Conservation (phyloP, 2,797 vertebrate genomes). For the Enteromius radiatus region DNA sequence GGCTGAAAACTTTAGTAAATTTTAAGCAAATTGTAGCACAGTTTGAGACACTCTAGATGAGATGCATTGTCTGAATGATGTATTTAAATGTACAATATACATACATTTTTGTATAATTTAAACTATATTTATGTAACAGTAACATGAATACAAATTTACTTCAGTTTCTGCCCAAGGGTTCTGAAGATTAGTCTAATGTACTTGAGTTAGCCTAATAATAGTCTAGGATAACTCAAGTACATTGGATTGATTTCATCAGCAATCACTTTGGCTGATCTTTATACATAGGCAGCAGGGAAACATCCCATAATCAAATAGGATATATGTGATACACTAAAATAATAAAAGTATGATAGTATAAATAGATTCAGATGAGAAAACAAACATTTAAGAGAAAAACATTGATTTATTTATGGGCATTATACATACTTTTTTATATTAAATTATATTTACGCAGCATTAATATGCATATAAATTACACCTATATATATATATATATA, state of each 20-base stretch:
- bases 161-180: not conserved
- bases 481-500: not conserved
- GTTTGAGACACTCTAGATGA: not conserved
- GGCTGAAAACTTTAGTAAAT: not conserved
- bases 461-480: not conserved
- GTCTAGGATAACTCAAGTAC: no score
- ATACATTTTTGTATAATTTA: not conserved
- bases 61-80: not conserved
- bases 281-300: no score
- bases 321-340: not conserved
- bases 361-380: not conserved
- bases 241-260: not conserved
- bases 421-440: not conserved
- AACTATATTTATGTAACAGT: not conserved
- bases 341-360: not conserved
- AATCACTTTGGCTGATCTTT: not conserved
- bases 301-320: no score
- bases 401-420: not conserved
- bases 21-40: not conserved
- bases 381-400: not conserved
- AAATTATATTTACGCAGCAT: not conserved
- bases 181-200: no score
- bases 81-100: not conserved
- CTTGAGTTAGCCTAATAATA: not conserved
- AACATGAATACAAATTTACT: not conserved